Conservation (phyloP, 2,113 vertebrate species). For the Coptodon bakossiorum region DNA sequence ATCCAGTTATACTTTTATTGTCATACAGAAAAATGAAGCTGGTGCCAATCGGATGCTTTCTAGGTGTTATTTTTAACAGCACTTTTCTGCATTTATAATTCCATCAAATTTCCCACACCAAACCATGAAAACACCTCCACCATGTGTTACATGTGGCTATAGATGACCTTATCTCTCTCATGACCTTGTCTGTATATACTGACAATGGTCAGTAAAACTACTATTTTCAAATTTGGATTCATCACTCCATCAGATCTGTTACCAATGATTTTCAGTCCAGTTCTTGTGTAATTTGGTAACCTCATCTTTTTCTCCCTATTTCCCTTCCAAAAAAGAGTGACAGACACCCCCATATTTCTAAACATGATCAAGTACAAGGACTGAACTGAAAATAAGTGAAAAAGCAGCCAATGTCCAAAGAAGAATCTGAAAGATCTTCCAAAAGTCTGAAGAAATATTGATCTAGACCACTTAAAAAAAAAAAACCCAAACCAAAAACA, state of each 20-base stretch:
- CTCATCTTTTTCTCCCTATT: not conserved
- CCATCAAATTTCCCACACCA: not conserved
- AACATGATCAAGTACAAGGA: not conserved
- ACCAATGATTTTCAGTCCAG: not conserved
- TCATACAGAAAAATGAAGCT: not conserved
- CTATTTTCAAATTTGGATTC: not conserved
- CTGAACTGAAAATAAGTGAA: not conserved
- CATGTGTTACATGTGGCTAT: not conserved
- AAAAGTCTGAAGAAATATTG: not conserved
- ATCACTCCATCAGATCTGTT: not conserved
- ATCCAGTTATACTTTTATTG: not conserved
- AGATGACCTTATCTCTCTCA: not conserved
- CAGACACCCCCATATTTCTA: not conserved
- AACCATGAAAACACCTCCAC: not conserved
- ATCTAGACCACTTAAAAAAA: not conserved
- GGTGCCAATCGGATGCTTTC: not conserved
- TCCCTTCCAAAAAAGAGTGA: not conserved
- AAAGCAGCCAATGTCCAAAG: not conserved
- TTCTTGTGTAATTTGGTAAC: not conserved
- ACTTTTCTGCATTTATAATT: not conserved
- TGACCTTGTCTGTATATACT: not conserved
- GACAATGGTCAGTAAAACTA: not conserved
- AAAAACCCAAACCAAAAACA: fast-evolving
- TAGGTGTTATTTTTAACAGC: not conserved
- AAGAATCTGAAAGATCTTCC: not conserved